phyloP scores from a whole-genome alignment of 2,888 invertebrate species.

The Drosophila aldrichi region DNA sequence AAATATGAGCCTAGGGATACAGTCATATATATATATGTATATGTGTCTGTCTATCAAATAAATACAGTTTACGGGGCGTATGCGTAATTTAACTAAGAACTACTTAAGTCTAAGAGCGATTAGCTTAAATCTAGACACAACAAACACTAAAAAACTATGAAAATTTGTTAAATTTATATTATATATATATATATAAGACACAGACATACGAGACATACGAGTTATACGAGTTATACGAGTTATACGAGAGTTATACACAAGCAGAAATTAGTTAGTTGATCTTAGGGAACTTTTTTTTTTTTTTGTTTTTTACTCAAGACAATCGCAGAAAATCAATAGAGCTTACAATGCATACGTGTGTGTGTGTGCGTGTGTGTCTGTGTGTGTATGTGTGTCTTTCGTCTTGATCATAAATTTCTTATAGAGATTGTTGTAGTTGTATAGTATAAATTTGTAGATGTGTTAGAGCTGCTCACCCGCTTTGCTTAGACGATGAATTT shows the following conservation, averaged over 20 bases:
- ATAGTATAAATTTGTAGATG: neutral
- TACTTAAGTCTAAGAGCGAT: slow-evolving; percentile 20
- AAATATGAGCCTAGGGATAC: neutral
- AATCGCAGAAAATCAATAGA: slow-evolving; percentile 74
- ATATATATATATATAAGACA: slow-evolving; percentile 29
- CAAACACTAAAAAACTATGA: slow-evolving; percentile 11
- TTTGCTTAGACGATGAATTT: slow-evolving; percentile 84
- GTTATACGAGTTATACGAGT: slow-evolving; percentile 19
- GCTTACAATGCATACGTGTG: slow-evolving; percentile 51
- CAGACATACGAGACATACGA: slow-evolving; percentile 37
- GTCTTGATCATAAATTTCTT: slow-evolving; percentile 35
- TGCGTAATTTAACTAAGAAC: slow-evolving; percentile 14
- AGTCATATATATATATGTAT: neutral
- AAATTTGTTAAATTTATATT: neutral
- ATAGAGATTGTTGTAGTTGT: neutral
- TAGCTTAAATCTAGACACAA: slow-evolving; percentile 14
- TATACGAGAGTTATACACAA: slow-evolving; percentile 24
- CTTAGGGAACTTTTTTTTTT: slow-evolving; percentile 8
- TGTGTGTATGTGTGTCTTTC: slow-evolving; percentile 19
- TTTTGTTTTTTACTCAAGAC: slow-evolving; percentile 65
- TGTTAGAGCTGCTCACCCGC: slow-evolving; percentile 69
- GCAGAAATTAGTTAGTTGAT: slow-evolving; percentile 40
- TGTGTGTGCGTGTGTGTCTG: slow-evolving; percentile 16
- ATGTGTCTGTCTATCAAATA: neutral
- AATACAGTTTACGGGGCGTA: slow-evolving; percentile 20